These are phyloP conservation scores for Buphagus erythrorhynchus DNA, from an alignment of 2,797 vertebrate genomes.

Conservation along the genomic window DNA sequence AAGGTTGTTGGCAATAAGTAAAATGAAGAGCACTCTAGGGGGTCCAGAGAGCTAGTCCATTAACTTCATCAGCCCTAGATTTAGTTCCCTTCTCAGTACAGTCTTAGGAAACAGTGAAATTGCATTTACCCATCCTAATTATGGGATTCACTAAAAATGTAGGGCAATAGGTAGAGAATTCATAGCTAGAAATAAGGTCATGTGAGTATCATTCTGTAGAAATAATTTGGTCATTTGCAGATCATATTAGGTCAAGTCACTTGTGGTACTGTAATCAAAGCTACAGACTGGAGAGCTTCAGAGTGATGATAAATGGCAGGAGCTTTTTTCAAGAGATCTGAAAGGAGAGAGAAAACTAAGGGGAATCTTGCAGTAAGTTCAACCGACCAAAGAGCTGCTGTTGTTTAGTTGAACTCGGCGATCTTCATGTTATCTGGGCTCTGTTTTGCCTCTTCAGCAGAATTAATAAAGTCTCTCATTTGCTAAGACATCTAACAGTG, in stretches of 20 bases:
- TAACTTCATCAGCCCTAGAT: conserved; percentile 25
- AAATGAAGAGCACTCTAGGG: conserved; percentile 43
- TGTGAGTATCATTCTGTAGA: not conserved
- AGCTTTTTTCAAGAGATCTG: not conserved
- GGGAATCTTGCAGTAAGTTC: not conserved
- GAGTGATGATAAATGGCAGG: not conserved
- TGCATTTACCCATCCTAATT: not conserved
- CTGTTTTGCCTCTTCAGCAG: not conserved
- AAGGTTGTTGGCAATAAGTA: conserved; percentile 21
- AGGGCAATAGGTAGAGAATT: not conserved
- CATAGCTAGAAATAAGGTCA: not conserved
- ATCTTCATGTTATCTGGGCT: not conserved
- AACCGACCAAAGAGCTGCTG: not conserved
- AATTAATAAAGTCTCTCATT: not conserved
- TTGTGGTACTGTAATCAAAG: not conserved
- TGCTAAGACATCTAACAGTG: not conserved
- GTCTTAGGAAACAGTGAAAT: not conserved
- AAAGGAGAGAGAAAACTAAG: not conserved
- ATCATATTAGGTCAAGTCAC: conserved; percentile 10
- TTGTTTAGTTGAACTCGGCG: not conserved
- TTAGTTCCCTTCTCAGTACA: not conserved
- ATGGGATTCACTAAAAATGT: not conserved
- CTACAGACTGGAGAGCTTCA: not conserved
- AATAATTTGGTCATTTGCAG: conserved; percentile 38
- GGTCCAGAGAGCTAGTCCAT: conserved; percentile 9